phyloP scores from a whole-genome alignment of 2,113 vertebrate species.

The Mesocricetus auratus region DNA sequence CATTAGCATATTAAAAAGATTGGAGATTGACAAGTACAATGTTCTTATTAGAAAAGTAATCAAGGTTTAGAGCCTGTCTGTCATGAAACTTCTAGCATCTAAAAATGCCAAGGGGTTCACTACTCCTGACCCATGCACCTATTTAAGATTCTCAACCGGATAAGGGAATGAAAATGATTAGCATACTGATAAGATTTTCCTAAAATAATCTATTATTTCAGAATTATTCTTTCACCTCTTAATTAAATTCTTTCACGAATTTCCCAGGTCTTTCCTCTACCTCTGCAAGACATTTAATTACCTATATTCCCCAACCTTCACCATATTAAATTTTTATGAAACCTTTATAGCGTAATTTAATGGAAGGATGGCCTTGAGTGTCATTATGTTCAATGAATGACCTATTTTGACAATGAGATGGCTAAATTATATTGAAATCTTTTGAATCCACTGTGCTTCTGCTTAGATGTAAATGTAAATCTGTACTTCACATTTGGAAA shows the following conservation, averaged over 20 bases:
- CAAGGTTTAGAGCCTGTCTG: slow-evolving; percentile 73
- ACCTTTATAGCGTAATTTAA: slow-evolving; percentile 74
- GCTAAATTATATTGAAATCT: slow-evolving; percentile 67
- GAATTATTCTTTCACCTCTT: slow-evolving; percentile 76
- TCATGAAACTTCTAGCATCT: slow-evolving; percentile 57
- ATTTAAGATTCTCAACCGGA: slow-evolving; percentile 66
- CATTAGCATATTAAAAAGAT: slow-evolving; percentile 77
- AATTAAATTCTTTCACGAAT: slow-evolving; percentile 61
- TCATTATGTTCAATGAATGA: slow-evolving; percentile 67
- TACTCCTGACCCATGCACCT: slow-evolving; percentile 64
- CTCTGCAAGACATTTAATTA: slow-evolving; percentile 67
- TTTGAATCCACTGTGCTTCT: slow-evolving; percentile 64
- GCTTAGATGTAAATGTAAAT: slow-evolving; percentile 75
- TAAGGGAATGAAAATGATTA: slow-evolving; percentile 65
- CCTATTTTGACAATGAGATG: slow-evolving; percentile 75
- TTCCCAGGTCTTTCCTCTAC: slow-evolving; percentile 59
- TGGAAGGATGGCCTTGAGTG: slow-evolving; percentile 56
- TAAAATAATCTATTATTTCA: slow-evolving; percentile 72
- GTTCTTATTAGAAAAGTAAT: slow-evolving; percentile 83
- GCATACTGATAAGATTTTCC: slow-evolving; percentile 65
- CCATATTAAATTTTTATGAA: slow-evolving; percentile 71
- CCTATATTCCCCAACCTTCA: slow-evolving; percentile 65
- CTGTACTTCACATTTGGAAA: slow-evolving; percentile 72
- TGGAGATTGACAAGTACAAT: slow-evolving; percentile 75
- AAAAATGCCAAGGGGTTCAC: slow-evolving; percentile 35